Conservation (phyloP, 2,797 vertebrate genomes). For the Poecilia gillii region DNA sequence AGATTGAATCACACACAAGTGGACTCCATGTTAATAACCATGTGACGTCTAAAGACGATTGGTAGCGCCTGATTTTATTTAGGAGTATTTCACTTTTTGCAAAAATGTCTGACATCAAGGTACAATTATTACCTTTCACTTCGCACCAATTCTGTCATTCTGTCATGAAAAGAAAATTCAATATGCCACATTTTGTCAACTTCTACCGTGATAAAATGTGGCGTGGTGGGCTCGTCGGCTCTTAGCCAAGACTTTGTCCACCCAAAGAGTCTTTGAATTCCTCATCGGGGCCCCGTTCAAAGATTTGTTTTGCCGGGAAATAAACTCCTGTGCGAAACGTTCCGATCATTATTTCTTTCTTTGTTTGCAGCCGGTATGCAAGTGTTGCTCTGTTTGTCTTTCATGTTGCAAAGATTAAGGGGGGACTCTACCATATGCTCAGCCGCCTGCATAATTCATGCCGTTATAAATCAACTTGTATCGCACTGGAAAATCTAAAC, state of each 20-base stretch:
- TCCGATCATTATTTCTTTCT: background rate
- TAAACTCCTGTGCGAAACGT: slow-evolving; percentile 24
- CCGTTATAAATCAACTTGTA: background rate
- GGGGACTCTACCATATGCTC: slow-evolving; percentile 3
- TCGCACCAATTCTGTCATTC: background rate
- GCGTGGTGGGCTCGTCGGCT: background rate
- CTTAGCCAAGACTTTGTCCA: slow-evolving; percentile 6
- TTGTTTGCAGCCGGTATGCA: slow-evolving; percentile 3
- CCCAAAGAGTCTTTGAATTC: too few relatives aligned
- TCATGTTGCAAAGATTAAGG: slow-evolving; percentile 21
- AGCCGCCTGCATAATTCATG: background rate
- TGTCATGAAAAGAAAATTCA: background rate
- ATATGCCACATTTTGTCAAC: background rate
- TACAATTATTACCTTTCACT: background rate
- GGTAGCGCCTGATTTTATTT: background rate
- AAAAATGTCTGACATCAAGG: background rate
- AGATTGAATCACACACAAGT: background rate
- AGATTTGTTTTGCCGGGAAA: slow-evolving; percentile 28
- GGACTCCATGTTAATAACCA: background rate
- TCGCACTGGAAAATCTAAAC: background rate
- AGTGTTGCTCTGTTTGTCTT: slow-evolving; percentile 10
- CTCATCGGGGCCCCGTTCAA: slow-evolving; percentile 24
- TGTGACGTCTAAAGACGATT: background rate
- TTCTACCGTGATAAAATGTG: background rate
- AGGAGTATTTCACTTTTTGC: background rate